Evolutionary conservation across 1,140 invertebrate species (phyloP), one percentile per base, ranked within the genome.

Genomic region (Neuroterus valhalla): DNA sequence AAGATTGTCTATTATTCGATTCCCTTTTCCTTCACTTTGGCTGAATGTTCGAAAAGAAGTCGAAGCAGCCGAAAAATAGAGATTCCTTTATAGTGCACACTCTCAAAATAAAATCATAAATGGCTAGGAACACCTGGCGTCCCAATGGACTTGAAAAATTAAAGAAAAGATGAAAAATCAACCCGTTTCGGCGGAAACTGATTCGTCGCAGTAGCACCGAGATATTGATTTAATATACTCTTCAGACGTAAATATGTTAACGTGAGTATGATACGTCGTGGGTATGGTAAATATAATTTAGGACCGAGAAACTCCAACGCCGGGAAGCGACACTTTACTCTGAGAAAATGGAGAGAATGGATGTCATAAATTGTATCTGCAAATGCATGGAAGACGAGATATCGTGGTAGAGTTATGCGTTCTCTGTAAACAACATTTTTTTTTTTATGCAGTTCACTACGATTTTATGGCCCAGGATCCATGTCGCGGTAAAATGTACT

Each of bases 91-190:
- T 55, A 17, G 43, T 42, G 70, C 62, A 45, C 42, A 52, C 62
- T 44, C 69, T 74, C 71, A 23, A 62, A 21, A 62, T 62, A 62
- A 62, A 62, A 62, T 23, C 52, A 62, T 62, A 62, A 79, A 71
- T 72, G 74, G 66, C 66, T 70, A 46, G 73, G 66, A 79, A 77
- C 80, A 81, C 80, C 80, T 80, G 80, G 76, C 80, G 78, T 74
- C 69, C 70, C 5, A 44, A 78, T 62, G 71, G 71, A 74, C 70
- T 78, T 77, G 72, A 67, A 50, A 77, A 82, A 78, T 78, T 80
- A 77, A 48, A 72, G 69, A 76, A 72, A 68, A 50, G 66, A 66
- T 50, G 46, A 69, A 44, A 38, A 17, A 68, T 21, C 19, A 66
- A 62, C 26, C n/a, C n/a, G 19, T 19, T 66, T 66, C 17, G 23